Evolutionary conservation across 2,888 invertebrate genomes (phyloP), one percentile per base, ranked within the genome.

Genomic region (Priocnemis perturbator): DNA sequence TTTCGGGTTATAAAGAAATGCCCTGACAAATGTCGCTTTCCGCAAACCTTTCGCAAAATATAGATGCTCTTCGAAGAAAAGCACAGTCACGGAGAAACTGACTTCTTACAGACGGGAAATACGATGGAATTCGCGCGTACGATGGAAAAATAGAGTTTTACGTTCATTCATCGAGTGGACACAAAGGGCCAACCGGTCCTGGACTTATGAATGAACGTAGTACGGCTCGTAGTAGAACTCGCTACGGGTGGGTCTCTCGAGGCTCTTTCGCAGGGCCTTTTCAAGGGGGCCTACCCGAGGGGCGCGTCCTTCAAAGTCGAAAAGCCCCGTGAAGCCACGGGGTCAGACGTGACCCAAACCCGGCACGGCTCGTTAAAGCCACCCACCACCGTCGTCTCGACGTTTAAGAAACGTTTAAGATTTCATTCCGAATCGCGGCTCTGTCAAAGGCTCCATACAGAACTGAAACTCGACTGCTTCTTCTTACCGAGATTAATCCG

Each of bases 201-300:
- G 71, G 63, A 78, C 64, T 69, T 74, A 78, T 86, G 81, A 87
- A 87, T 87, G 87, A 86, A 86, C 87, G 86, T 87, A 87, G 85
- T 86, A 85, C 78, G 82, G 71, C 72, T 71, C 67, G 77, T 74
- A 73, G 71, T 71, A 74, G 72, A 47, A 50, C 68, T 61, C 63
- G 5, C 78, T 47, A 58, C 69, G 76, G 71, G 73, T 71, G 71
- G 68, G 50, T 67, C 67, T 56, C 68, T 30, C 26, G 52, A 64
- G 66, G 67, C 30, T 53, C 57, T 63, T 67, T 65, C 77, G 64
- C 61, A 55, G 50, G 9, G 26, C 14, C 37, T 44, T 63, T 55
- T 53, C 56, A 66, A 57, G 61, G 60, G 67, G 60, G 64, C 50
- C 58, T 30, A 47, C 15, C 30, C 37, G 59, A 53, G 11, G 37